phyloP scores from a whole-genome alignment of 2,113 vertebrate genomes.

The Coregonus clupeaformis region DNA sequence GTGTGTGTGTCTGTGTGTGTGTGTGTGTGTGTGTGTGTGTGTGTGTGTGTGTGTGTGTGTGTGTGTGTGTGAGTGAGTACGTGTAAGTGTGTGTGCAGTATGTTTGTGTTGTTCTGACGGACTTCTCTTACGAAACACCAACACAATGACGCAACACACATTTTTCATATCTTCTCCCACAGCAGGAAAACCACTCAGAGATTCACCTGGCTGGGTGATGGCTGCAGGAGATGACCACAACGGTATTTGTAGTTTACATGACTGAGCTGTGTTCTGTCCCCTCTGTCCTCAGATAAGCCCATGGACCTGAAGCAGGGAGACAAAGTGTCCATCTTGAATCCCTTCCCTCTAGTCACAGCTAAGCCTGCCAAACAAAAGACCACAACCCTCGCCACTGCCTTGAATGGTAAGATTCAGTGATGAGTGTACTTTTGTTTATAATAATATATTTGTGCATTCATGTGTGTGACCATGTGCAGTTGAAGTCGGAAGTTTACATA shows the following conservation, averaged over 20 bases:
- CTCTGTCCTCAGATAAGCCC: conserved; percentile 64
- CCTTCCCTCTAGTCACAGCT: conserved; percentile 56
- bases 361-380: conserved; percentile 64
- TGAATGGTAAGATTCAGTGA: conserved; percentile 55
- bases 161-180: conserved; percentile 40
- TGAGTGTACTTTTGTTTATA: too few relatives aligned
- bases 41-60: background rate
- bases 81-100: background rate
- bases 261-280: conserved; percentile 49
- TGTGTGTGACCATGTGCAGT: background rate
- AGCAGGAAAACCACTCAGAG: conserved; percentile 47
- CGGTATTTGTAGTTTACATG: background rate
- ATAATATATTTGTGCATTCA: background rate
- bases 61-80: too few relatives aligned
- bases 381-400: conserved; percentile 46
- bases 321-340: conserved; percentile 64
- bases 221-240: conserved; percentile 41
- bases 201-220: conserved; percentile 20
- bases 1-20: too few relatives aligned
- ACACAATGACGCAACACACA: conserved; percentile 29
- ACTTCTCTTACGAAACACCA: conserved; percentile 23
- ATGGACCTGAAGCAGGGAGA: conserved; percentile 59
- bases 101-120: conserved; percentile 30
- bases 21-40: background rate
- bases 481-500: too few relatives aligned